Conservation (phyloP, 2,113 vertebrate species). For the Phrynocephalus versicolor region DNA sequence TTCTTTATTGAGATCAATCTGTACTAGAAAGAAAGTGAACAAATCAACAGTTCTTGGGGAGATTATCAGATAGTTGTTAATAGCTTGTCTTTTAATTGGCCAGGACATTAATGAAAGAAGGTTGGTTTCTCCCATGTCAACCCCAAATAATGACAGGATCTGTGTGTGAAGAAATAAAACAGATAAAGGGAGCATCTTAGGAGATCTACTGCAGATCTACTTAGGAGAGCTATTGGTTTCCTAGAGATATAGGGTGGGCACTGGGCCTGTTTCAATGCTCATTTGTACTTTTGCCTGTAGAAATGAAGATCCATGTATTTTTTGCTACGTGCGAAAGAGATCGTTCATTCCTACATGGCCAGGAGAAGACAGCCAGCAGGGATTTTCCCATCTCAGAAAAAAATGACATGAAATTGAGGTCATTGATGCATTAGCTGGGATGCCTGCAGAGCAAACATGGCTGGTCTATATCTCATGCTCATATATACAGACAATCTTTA, state of each 20-base stretch:
- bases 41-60: background rate
- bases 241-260: no score
- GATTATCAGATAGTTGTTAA: background rate
- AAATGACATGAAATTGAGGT: background rate
- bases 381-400: no score
- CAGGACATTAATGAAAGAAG: background rate
- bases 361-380: background rate
- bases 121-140: background rate
- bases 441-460: background rate
- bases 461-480: background rate
- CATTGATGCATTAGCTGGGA: background rate
- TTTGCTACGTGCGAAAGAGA: background rate
- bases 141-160: no score
- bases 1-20: no score
- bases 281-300: no score
- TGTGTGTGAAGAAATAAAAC: background rate
- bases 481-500: background rate
- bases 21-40: no score
- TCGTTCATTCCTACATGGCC: background rate
- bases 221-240: no score
- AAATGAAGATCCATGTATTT: no score
- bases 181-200: background rate
- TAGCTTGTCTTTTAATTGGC: background rate
- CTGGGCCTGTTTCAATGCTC: no score
- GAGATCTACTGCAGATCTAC: no score